Conservation (phyloP, 1,140 invertebrate genomes). For the Cataglyphis hispanica region DNA sequence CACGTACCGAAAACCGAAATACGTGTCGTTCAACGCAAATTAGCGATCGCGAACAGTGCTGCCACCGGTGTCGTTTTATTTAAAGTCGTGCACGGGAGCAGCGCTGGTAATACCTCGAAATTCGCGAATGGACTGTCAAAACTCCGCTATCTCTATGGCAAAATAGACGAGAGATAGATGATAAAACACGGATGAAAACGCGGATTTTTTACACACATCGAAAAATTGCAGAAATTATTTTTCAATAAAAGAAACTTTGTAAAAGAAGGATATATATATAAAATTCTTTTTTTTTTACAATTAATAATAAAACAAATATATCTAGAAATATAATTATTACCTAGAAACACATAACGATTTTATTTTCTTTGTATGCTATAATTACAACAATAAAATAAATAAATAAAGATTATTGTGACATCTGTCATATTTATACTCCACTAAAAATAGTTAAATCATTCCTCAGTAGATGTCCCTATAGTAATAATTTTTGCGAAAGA, state of each 20-base stretch:
- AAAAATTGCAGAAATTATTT: too few species aligned
- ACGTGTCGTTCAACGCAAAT: conserved; percentile 78
- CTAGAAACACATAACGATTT: too few species aligned
- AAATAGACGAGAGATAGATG: too few species aligned
- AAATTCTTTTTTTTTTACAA: too few species aligned
- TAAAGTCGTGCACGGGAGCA: background rate
- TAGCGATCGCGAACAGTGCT: conserved; percentile 75
- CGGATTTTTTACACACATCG: too few species aligned
- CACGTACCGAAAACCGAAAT: conserved; percentile 69
- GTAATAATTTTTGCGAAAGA: background rate
- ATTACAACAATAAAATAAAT: background rate
- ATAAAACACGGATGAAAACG: too few species aligned
- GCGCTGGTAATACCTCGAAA: conserved; percentile 13
- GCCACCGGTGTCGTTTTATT: conserved; percentile 67
- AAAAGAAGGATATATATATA: too few species aligned
- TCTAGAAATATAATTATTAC: too few species aligned
- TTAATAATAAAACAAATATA: too few species aligned
- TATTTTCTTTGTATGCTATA: too few species aligned
- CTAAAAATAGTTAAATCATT: background rate
- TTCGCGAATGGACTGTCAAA: background rate
- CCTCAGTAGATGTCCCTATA: background rate
- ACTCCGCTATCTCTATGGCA: too few species aligned
- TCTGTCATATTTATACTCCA: background rate
- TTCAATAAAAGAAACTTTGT: too few species aligned
- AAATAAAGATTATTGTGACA: background rate